A percentile compares a stretch with the other conserved stretches of the same genome.
These are phyloP conservation scores for Hippocampus abdominalis DNA, from an alignment of 2,113 vertebrate species.

Conservation along the genomic window DNA sequence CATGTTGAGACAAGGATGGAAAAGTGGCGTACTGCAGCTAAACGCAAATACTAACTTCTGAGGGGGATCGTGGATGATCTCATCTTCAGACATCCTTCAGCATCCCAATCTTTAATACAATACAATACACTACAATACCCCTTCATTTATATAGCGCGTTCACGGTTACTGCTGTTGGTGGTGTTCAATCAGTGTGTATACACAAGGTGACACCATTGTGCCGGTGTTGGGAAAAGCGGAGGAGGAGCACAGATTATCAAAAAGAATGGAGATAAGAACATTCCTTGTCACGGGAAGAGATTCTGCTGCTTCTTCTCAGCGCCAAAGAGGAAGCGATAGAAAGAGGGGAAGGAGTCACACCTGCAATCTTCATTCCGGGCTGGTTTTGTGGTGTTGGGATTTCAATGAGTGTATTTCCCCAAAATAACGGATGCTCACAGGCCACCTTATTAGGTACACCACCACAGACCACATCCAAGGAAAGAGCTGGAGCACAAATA, in stretches of 20 bases:
- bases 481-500: neutral
- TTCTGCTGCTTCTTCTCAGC: slow-evolving; percentile 24
- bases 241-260: neutral
- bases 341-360: neutral
- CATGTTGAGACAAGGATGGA: slow-evolving; percentile 22
- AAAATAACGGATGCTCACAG: neutral
- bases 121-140: too few relatives aligned
- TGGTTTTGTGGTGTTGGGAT: neutral
- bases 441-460: neutral
- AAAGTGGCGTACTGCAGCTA: slow-evolving; percentile 19
- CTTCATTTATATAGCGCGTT: neutral
- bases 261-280: slow-evolving; percentile 3
- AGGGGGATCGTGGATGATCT: neutral
- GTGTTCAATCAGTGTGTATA: neutral
- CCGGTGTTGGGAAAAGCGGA: neutral
- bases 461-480: neutral
- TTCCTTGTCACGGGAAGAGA: slow-evolving; percentile 22
- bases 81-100: neutral
- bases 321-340: neutral
- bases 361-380: neutral
- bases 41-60: slow-evolving; percentile 28
- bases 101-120: neutral
- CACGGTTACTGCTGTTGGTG: neutral
- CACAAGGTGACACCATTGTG: neutral
- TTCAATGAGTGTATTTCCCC: neutral